Percentiles rank a stretch among this genome's conserved stretches.
Evolutionary conservation across 2,113 vertebrate species (phyloP).

Genomic region (Argyrosomus japonicus): DNA sequence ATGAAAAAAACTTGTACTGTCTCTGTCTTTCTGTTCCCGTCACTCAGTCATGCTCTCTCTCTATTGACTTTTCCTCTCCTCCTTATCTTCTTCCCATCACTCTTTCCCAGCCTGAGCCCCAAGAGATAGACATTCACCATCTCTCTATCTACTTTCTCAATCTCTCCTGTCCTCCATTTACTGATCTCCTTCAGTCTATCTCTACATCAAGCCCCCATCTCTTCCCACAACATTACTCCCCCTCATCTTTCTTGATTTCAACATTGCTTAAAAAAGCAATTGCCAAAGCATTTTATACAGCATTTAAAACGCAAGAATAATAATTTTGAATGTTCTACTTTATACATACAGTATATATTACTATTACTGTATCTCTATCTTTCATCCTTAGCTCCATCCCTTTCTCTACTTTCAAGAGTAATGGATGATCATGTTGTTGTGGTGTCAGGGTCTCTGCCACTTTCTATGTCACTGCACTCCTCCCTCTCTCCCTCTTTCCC

Average conservation of each 20-base stretch:
- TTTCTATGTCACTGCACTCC: not conserved
- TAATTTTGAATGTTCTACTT: not conserved
- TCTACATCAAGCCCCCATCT: not conserved
- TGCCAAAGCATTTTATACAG: not conserved
- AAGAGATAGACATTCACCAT: slow-evolving; percentile 44
- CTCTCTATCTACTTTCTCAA: slow-evolving; percentile 40
- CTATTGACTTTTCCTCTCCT: slow-evolving; percentile 61
- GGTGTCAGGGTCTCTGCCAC: slow-evolving; percentile 46
- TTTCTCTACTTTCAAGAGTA: slow-evolving; percentile 29
- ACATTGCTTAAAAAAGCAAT: not conserved
- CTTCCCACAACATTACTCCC: not conserved
- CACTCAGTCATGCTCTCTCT: slow-evolving; percentile 42
- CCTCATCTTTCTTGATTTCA: not conserved
- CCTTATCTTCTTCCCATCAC: slow-evolving; percentile 59
- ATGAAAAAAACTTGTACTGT: not conserved
- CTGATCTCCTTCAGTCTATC: slow-evolving; percentile 47
- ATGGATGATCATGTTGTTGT: slow-evolving; percentile 49
- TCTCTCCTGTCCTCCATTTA: slow-evolving; percentile 40
- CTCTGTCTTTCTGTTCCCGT: slow-evolving; percentile 39
- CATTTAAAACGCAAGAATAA: not conserved
- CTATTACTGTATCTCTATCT: not conserved
- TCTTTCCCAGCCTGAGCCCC: slow-evolving; percentile 35
- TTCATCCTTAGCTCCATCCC: not conserved
- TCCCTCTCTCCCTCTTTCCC: slow-evolving; percentile 1
- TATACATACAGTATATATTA: not conserved